phyloP scores from a whole-genome alignment of 2,113 vertebrate species.

The Chroicocephalus ridibundus region DNA sequence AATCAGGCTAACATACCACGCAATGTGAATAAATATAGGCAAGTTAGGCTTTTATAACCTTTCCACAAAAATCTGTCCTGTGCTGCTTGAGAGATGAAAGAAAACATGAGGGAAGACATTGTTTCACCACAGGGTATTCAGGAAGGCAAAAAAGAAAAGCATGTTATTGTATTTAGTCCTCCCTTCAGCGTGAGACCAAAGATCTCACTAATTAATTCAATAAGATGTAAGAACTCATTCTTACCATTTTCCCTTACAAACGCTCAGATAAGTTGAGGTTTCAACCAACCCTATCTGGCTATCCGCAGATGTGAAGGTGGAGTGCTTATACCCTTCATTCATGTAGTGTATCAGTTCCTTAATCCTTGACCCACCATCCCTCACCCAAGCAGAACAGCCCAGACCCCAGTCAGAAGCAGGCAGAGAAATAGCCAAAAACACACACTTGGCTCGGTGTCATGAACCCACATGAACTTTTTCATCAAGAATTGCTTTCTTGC shows the following conservation, averaged over 20 bases:
- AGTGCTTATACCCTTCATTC: background rate
- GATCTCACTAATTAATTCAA: background rate
- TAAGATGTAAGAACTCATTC: background rate
- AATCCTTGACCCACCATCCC: background rate
- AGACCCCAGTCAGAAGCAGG: background rate
- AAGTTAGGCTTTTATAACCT: background rate
- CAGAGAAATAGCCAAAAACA: background rate
- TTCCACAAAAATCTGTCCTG: background rate
- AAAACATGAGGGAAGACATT: background rate
- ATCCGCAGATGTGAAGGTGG: background rate
- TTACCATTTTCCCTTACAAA: background rate
- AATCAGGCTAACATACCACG: background rate
- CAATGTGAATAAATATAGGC: background rate
- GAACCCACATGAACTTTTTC: background rate
- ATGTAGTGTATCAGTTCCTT: background rate
- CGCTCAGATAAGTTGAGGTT: background rate
- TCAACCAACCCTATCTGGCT: background rate
- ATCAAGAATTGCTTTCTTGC: background rate
- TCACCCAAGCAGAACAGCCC: background rate
- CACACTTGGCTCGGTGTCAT: background rate
- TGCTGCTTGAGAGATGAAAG: background rate
- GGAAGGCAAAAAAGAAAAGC: background rate
- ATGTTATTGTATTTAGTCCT: background rate
- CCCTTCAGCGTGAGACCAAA: background rate
- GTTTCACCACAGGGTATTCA: background rate